Base-by-base conservation (phyloP, 1,140 invertebrate species). In the Drosophila arawakana region DNA sequence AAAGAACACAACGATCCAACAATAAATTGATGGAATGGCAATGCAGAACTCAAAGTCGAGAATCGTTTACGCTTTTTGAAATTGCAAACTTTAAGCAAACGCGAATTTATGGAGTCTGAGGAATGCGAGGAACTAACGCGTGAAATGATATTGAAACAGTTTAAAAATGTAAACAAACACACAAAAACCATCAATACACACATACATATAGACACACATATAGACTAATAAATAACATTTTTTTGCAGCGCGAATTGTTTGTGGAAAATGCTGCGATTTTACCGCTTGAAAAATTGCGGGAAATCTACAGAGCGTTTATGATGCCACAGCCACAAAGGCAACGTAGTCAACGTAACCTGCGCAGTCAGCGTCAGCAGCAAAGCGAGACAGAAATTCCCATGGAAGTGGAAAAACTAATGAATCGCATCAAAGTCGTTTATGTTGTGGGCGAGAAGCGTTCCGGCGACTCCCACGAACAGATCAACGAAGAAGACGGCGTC, bases 271-370 rank as follows among this genome's bases (percentile, higher is more conserved):
- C 15, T 3, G 41, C 76, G 7, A 25, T 15, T 0, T n/a, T 86
- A 18, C 0, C 76, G 3, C 2, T 68, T 37, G 72, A 46, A 0
- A 50, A 73, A 34, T 54, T 86, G 54, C 43, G 54, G 37, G 47
- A 76, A 10, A 76, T 88, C 18, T 88, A 82, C 18, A 46, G 62
- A 5, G 37, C 35, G 7, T 85, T 86, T 7, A 63, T 76, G 6
- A 52, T 81, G 7, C 76, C 82, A 1, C 65, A 54, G 0, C 83
- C 82, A 1, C 72, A 35, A 9, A 63, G 82, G 7, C 50, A 78
- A n/a, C 70, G 62, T 0, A 74, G 76, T 39, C 41, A 76, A 11
- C 76, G 66, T 47, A 37, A 15, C 35, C 34, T 34, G 3, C 8
- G 9, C 61, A 60, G 15, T 34, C 13, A 8, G 1, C 7, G 25